Evolutionary conservation across 2,888 invertebrate species (phyloP).

Genomic region (Orthosia gracilis): DNA sequence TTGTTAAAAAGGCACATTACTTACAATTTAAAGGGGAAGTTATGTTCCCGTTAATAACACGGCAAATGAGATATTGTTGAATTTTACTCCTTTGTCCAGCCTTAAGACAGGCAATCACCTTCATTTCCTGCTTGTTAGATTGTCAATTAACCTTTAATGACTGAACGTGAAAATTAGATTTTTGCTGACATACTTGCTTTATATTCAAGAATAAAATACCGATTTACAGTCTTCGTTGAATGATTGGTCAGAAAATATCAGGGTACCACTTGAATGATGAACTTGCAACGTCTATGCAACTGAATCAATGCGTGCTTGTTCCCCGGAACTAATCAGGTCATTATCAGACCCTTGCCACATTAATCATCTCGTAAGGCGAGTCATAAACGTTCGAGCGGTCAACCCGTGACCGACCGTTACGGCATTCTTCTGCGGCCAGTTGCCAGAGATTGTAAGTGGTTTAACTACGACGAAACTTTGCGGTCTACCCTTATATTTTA

Average conservation of each 20-base stretch:
- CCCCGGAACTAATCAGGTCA: slow-evolving; percentile 61
- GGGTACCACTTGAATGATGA: slow-evolving; percentile 27
- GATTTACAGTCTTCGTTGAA: slow-evolving; percentile 9
- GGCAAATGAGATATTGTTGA: slow-evolving; percentile 34
- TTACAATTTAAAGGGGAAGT: slow-evolving; percentile 62
- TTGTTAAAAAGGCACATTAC: slow-evolving; percentile 60
- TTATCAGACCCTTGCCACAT: slow-evolving; percentile 65
- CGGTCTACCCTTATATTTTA: slow-evolving; percentile 76
- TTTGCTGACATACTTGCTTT: not conserved
- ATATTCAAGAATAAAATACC: slow-evolving; percentile 3
- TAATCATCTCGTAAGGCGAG: slow-evolving; percentile 61
- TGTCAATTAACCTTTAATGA: slow-evolving; percentile 10
- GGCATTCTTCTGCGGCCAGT: slow-evolving; percentile 74
- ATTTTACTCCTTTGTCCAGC: slow-evolving; percentile 24
- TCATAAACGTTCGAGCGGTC: slow-evolving; percentile 62
- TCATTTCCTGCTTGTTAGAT: slow-evolving; percentile 16
- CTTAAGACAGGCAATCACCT: slow-evolving; percentile 9
- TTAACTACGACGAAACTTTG: slow-evolving; percentile 76
- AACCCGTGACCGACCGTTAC: slow-evolving; percentile 47
- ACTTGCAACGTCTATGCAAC: slow-evolving; percentile 33
- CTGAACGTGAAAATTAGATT: not conserved
- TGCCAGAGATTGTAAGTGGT: slow-evolving; percentile 71
- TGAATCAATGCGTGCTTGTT: slow-evolving; percentile 34
- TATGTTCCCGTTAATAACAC: slow-evolving; percentile 46
- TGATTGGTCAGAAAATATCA: slow-evolving; percentile 26